These are phyloP conservation scores for Sebastes nivosus DNA, from an alignment of 2,797 vertebrate species.

Conservation along the genomic window DNA sequence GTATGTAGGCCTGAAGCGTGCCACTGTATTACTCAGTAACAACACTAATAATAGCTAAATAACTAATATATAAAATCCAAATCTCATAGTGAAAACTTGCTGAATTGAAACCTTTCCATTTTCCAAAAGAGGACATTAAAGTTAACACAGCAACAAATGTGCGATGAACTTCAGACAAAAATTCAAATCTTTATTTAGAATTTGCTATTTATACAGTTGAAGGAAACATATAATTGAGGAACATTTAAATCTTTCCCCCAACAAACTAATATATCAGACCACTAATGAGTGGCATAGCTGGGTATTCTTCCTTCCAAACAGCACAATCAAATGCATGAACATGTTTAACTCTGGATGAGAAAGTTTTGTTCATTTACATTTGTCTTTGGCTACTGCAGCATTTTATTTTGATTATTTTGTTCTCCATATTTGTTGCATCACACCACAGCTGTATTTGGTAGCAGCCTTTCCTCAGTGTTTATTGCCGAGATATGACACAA, in stretches of 20 bases:
- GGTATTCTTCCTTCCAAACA: neutral
- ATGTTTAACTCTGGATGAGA: neutral
- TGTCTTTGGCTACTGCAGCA: neutral
- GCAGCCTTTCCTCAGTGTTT: neutral
- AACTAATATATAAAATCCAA: neutral
- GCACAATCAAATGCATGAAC: neutral
- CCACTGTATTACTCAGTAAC: neutral
- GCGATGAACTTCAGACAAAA: slow-evolving; percentile 30
- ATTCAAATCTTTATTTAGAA: neutral
- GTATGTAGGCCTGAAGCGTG: neutral
- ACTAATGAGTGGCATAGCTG: neutral
- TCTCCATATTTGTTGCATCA: neutral
- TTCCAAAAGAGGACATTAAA: neutral
- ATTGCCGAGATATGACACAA: neutral
- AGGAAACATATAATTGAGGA: neutral
- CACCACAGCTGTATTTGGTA: neutral
- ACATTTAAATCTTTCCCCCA: neutral
- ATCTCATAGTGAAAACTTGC: neutral
- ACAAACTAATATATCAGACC: neutral
- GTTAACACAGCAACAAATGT: neutral
- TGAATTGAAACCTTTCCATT: neutral
- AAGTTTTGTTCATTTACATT: neutral
- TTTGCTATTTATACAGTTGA: neutral
- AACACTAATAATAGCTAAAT: neutral
- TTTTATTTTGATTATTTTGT: neutral